phyloP scores from a whole-genome alignment of 2,888 invertebrate species.

The Hypena proboscidalis region DNA sequence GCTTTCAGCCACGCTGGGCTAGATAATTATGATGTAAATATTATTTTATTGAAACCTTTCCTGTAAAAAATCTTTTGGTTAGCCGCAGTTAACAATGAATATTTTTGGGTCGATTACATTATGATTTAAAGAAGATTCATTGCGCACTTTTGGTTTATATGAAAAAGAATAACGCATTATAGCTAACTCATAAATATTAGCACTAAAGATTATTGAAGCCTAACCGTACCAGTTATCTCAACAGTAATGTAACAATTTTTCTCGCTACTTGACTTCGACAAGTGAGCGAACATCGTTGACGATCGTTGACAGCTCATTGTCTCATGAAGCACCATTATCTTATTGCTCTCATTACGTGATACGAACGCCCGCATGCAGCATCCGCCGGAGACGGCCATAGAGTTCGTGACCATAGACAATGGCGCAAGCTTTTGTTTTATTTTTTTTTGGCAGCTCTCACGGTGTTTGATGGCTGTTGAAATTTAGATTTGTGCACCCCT shows the following conservation, averaged over 20 bases:
- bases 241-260: too few relatives aligned
- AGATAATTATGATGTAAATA: slow-evolving; percentile 59
- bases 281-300: slow-evolving; percentile 52
- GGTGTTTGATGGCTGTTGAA: slow-evolving; percentile 13
- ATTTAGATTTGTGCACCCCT: slow-evolving; percentile 37
- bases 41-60: slow-evolving; percentile 32
- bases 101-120: neutral
- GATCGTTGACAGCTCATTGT: slow-evolving; percentile 67
- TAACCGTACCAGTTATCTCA: too few relatives aligned
- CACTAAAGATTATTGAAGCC: too few relatives aligned
- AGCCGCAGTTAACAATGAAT: slow-evolving; percentile 13
- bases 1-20: slow-evolving; percentile 53
- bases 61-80: slow-evolving; percentile 14
- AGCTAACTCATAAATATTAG: too few relatives aligned
- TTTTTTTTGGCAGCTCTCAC: slow-evolving; percentile 51
- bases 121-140: neutral
- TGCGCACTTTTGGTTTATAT: too few relatives aligned
- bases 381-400: slow-evolving; percentile 67
- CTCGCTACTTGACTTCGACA: slow-evolving; percentile 25
- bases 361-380: slow-evolving; percentile 74
- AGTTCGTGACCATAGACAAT: slow-evolving; percentile 77
- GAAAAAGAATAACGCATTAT: too few relatives aligned
- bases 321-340: slow-evolving; percentile 72
- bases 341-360: slow-evolving; percentile 71
- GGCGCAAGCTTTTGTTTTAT: slow-evolving; percentile 62